A percentile compares a stretch with the other conserved stretches of the same genome.
These are phyloP conservation scores for Folsomia manolachei DNA, from an alignment of 2,888 invertebrate genomes.

Conservation along the genomic window DNA sequence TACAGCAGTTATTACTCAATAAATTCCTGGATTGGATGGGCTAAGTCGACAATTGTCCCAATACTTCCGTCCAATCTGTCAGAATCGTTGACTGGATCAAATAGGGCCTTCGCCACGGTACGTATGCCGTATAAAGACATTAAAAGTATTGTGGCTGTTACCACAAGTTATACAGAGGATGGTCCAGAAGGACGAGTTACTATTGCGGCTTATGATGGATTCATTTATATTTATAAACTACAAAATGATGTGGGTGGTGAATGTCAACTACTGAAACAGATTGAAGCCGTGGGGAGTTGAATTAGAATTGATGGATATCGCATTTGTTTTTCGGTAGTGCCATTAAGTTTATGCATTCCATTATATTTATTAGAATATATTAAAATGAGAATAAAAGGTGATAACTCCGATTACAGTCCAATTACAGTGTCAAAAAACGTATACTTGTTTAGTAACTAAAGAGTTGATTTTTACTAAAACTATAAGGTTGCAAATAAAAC, in stretches of 20 bases:
- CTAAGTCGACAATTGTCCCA: constrained; percentile 2
- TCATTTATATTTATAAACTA: background rate
- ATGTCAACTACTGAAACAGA: background rate
- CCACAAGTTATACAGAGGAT: background rate
- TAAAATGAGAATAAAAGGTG: too few species aligned
- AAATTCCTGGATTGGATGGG: constrained; percentile 8
- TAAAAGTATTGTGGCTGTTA: background rate
- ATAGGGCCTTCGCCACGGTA: background rate
- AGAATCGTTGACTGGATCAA: background rate
- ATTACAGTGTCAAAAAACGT: too few species aligned
- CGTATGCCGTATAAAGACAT: constrained; percentile 1
- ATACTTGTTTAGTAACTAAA: too few species aligned
- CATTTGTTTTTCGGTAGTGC: too few species aligned
- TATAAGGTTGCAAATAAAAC: too few species aligned
- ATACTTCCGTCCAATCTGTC: background rate
- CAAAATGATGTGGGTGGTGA: background rate
- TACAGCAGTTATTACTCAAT: background rate
- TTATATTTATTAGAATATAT: too few species aligned
- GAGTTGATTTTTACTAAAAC: too few species aligned
- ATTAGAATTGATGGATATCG: too few species aligned
- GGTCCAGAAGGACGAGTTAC: background rate
- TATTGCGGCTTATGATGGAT: background rate
- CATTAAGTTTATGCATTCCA: too few species aligned
- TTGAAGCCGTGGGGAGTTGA: background rate
- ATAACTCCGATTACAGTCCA: too few species aligned